Base-by-base conservation (phyloP, 1,140 invertebrate species). In the Cherax quadricarinatus region DNA sequence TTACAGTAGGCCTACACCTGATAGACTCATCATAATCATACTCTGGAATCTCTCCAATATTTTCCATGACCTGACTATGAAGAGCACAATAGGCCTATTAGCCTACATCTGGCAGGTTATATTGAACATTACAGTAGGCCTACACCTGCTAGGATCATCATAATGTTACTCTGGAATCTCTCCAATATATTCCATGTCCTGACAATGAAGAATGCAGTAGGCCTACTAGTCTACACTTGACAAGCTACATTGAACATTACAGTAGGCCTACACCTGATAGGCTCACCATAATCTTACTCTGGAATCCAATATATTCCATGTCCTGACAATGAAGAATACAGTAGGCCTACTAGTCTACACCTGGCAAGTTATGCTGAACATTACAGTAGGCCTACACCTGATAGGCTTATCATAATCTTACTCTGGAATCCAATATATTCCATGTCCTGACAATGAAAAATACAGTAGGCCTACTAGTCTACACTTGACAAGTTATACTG, bases 51-150 rank as follows among this genome's bases (percentile, higher is more conserved):
- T 82, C 18, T 93, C 92, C 9, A 93, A 4, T 1, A 93, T 49
- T 30, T 93, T 93, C 93, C 93, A 93, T 4, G 93, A 93, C 51
- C 93, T n/a, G 60, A 88, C 51, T 4, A 93, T 73, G 53, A 93
- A 88, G 4, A 89, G 30, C n/a, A 73, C 75, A 73, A 2, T 41
- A 41, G 30, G 30, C 30, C 30, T 41, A 41, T 2, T 41, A 2
- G 30, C 30, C 30, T 41, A 1, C 30, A 41, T 2, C 2, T 41
- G 30, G 30, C 30, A 41, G 30, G 57, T 60, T 60, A 10, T 60
- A 60, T 10, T 10, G 57, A 10, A 60, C 9, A 2, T 60, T 10
- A 60, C 57, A 9, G 24, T 49, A 53, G n/a, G 9, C 49, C 4
- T 21, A 51, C 12, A 57, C 10, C 3, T 14, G n/a, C 6, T 16